Percentiles rank a stretch among this genome's conserved stretches.
Evolutionary conservation across 2,113 vertebrate genomes (phyloP).

Genomic region (Lucifuga dentata): DNA sequence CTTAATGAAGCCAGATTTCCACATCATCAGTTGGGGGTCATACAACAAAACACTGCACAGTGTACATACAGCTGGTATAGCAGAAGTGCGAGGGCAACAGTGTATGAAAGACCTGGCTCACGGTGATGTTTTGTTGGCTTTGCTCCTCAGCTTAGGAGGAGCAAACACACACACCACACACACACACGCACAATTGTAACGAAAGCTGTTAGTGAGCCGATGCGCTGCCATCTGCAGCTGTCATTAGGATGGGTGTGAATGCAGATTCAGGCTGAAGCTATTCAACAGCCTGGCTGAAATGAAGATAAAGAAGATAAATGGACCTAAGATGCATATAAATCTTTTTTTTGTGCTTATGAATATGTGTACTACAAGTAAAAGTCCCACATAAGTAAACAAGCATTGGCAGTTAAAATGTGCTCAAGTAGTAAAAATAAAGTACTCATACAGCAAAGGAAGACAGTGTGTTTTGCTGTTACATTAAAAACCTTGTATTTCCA

Average conservation of each 20-base stretch:
- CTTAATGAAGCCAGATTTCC: constrained; percentile 59
- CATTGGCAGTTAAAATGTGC: no score
- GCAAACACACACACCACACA: background rate
- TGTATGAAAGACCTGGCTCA: constrained; percentile 58
- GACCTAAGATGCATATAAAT: constrained; percentile 68
- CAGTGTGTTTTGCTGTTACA: constrained; percentile 6
- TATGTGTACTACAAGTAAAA: no score
- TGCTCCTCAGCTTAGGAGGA: constrained; percentile 40
- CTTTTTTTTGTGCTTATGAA: constrained; percentile 30
- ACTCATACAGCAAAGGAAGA: no score
- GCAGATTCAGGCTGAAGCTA: constrained; percentile 63
- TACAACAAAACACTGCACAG: constrained; percentile 46
- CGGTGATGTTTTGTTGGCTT: constrained; percentile 52
- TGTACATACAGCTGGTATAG: constrained; percentile 59
- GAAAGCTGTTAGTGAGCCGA: constrained; percentile 67
- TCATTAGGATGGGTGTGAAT: constrained; percentile 67
- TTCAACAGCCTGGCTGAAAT: constrained; percentile 64
- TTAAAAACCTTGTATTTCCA: no score
- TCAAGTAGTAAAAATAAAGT: no score
- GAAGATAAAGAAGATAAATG: constrained; percentile 68
- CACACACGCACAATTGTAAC: constrained; percentile 37
- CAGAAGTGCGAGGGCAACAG: constrained; percentile 37
- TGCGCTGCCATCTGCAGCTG: constrained; percentile 68
- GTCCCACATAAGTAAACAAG: no score
- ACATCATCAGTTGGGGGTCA: constrained; percentile 56